Evolutionary conservation across 1,140 invertebrate species (phyloP).

Genomic region (Nomia melanderi): DNA sequence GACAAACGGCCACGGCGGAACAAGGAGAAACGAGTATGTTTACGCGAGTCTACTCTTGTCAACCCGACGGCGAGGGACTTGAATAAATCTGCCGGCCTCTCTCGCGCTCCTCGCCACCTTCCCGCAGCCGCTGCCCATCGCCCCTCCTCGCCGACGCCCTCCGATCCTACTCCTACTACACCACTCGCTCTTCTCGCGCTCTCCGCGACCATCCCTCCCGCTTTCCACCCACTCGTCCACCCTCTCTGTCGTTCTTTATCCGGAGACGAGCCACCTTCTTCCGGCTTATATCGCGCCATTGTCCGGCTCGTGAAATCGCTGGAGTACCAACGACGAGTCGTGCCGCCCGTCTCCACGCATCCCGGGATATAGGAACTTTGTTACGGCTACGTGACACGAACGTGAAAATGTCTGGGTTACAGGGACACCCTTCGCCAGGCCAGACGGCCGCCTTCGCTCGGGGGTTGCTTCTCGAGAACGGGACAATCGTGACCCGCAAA

Average conservation of each 20-base stretch:
- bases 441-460: neutral
- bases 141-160: conserved; percentile 4
- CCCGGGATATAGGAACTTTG: conserved; percentile 25
- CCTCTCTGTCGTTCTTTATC: conserved; percentile 33
- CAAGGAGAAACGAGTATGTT: conserved; percentile 79
- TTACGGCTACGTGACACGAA: conserved; percentile 33
- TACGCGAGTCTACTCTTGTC: conserved; percentile 81
- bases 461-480: too few species aligned
- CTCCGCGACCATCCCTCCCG: neutral
- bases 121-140: conserved; percentile 19
- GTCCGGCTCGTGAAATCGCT: conserved; percentile 46
- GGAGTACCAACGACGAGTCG: conserved; percentile 21
- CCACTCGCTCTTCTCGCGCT: neutral
- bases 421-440: conserved; percentile 13
- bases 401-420: conserved; percentile 12
- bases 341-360: conserved; percentile 42
- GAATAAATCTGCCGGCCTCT: conserved; percentile 78
- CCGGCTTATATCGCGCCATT: conserved; percentile 56
- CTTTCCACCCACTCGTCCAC: neutral
- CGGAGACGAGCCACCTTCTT: conserved; percentile 47
- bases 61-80: conserved; percentile 77
- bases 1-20: conserved; percentile 58
- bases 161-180: neutral
- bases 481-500: neutral
- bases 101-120: conserved; percentile 16